Percentiles rank a stretch among this genome's conserved stretches.
phyloP scores from a whole-genome alignment of 2,888 invertebrate genomes.

The Acleris sparsana region DNA sequence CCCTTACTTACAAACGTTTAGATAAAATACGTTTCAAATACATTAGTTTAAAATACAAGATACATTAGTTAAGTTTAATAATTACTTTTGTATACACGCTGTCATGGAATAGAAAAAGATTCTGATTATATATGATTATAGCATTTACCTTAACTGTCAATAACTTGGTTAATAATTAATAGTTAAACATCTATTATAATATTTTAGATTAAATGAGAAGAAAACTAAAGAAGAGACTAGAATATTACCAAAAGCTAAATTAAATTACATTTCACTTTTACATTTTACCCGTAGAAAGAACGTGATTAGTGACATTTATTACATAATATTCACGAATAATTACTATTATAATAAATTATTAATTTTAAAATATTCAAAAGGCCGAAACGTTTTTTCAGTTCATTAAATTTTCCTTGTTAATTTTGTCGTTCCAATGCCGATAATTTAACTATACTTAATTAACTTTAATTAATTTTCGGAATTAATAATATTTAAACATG shows the following conservation, averaged over 20 bases:
- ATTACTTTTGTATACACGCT: conserved; percentile 1
- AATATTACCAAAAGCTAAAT: conserved; percentile 15
- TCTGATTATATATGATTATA: conserved; percentile 4
- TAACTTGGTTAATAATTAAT: conserved; percentile 2
- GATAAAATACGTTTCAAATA: conserved; percentile 1
- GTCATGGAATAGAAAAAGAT: conserved; percentile 28
- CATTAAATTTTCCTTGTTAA: conserved; percentile 35
- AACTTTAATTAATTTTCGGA: conserved; percentile 7
- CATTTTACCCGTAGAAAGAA: conserved; percentile 43
- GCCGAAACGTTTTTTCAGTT: conserved; percentile 50
- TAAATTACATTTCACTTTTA: conserved; percentile 13
- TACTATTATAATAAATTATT: neutral
- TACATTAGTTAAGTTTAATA: conserved; percentile 3
- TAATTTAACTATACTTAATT: conserved; percentile 9
- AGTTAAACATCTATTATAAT: neutral
- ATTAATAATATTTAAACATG: neutral
- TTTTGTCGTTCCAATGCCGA: conserved; percentile 34
- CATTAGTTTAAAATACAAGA: conserved; percentile 12
- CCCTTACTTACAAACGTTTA: conserved; percentile 46
- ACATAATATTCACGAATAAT: neutral
- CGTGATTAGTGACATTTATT: conserved; percentile 35
- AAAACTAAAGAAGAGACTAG: conserved; percentile 18
- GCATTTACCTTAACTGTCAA: neutral
- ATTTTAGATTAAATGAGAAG: conserved; percentile 6
- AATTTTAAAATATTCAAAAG: conserved; percentile 47